Base-by-base conservation (phyloP, 2,888 invertebrate genomes). In the Leptodirus hochenwartii region DNA sequence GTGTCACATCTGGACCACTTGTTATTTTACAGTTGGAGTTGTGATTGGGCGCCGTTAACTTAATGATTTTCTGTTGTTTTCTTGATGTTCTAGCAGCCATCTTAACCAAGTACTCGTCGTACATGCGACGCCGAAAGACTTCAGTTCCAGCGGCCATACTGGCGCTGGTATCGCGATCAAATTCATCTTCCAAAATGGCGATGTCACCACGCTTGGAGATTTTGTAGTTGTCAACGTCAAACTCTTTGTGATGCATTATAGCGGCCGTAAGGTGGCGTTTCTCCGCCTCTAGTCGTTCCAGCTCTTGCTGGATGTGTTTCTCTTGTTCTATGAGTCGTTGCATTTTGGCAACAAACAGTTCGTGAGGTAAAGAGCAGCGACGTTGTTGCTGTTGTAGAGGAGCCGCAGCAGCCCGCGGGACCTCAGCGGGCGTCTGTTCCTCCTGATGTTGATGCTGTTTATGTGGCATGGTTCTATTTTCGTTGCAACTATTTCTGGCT, bases 21-120 rank as follows among this genome's bases (percentile, higher is more conserved):
- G 42, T 39, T 22, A 27, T 36, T 31, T 27, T 33, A 32, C 17
- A 10, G 31, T 32, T 2, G 17, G 27, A 30, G 5, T 27, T 24
- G 22, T 38, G 27, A 35, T 58, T 60, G 54, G 37, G 35, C 42
- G 70, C 67, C 1, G 78, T 74, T 34, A 84, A 69, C 61, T 80
- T 81, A 10, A 85, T 75, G 13, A 82, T 67, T 56, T 79, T 81
- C 30, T 78, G 72, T 35, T 77, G 68, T 41, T 76, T 76, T 25
- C 85, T 62, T 45, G 82, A 75, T 43, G 78, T 71, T 8, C 81
- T 64, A 48, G 78, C 76, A 4, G 75, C 69, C 44, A 84, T 73
- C 54, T 82, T 76, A 45, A 64, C 62, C 47, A 81, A 66, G 56
- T 82, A 84, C 51, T 84, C 84, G 41, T 77, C 66, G 54, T 79